A percentile compares a stretch with the other conserved stretches of the same genome.
Conservation (phyloP, 2,888 invertebrate genomes). For the Ornithoptera alexandrae region DNA sequence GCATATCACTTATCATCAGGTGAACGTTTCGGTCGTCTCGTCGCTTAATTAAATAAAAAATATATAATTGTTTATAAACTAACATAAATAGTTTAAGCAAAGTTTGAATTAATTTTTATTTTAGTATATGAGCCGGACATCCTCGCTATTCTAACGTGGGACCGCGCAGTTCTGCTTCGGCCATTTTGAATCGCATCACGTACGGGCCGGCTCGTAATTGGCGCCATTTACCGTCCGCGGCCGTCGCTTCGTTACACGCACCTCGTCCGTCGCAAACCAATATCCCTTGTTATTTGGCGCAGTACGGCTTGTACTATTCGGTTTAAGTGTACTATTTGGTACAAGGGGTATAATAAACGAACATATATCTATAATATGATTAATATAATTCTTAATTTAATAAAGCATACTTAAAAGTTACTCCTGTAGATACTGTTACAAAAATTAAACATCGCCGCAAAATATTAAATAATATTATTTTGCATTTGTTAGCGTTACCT, state of each 20-base stretch:
- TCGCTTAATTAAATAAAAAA: too few relatives aligned
- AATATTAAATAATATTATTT: too few relatives aligned
- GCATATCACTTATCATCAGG: too few relatives aligned
- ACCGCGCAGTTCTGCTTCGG: constrained; percentile 36
- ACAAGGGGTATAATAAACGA: background rate
- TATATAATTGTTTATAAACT: too few relatives aligned
- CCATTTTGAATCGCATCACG: constrained; percentile 70
- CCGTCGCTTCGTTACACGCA: constrained; percentile 51
- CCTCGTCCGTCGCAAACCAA: constrained; percentile 43
- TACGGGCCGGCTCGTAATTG: constrained; percentile 74
- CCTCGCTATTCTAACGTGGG: constrained; percentile 43
- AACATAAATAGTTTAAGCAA: background rate
- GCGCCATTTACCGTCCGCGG: constrained; percentile 69
- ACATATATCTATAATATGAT: background rate
- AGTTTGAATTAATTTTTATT: background rate
- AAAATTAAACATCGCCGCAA: too few relatives aligned
- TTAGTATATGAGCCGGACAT: constrained; percentile 36
- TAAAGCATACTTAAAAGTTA: too few relatives aligned
- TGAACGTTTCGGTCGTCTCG: too few relatives aligned
- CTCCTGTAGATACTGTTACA: too few relatives aligned
- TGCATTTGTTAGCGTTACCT: too few relatives aligned
- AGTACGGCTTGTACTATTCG: constrained; percentile 16
- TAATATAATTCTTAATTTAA: too few relatives aligned
- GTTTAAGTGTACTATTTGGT: background rate
- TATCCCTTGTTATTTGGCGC: constrained; percentile 34